These are phyloP conservation scores for Furcula furcula DNA, from an alignment of 2,888 invertebrate species.

Conservation along the genomic window DNA sequence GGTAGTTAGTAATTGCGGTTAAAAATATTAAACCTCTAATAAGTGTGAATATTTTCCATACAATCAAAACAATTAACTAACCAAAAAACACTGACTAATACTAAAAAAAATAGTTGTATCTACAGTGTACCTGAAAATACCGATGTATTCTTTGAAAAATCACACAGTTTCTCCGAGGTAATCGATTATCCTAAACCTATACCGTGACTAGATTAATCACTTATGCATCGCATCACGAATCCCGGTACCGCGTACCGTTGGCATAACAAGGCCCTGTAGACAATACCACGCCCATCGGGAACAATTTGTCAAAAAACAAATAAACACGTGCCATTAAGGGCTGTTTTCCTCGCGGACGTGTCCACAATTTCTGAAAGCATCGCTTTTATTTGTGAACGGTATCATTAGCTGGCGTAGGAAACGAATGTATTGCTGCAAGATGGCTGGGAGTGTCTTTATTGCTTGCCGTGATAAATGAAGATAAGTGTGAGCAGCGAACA, in stretches of 20 bases:
- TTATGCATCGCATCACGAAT: constrained; percentile 20
- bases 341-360: constrained; percentile 34
- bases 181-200: not conserved
- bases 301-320: constrained; percentile 40
- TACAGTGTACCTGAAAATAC: too few species aligned
- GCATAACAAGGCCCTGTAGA: not conserved
- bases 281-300: constrained; percentile 7
- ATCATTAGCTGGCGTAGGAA: constrained; percentile 60
- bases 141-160: not conserved
- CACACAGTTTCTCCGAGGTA: not conserved
- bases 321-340: constrained; percentile 40
- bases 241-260: constrained; percentile 5
- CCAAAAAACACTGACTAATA: too few species aligned
- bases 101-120: too few species aligned
- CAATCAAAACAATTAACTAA: too few species aligned
- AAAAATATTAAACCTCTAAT: too few species aligned
- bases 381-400: constrained; percentile 55
- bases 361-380: constrained; percentile 47
- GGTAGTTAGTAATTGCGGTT: too few species aligned
- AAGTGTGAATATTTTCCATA: too few species aligned
- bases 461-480: constrained; percentile 59
- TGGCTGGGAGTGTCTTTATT: constrained; percentile 54
- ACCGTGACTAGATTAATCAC: constrained; percentile 21
- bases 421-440: constrained; percentile 52
- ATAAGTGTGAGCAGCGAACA: constrained; percentile 38